Evolutionary conservation across 2,888 invertebrate species (phyloP).

Genomic region (Dicyrtoma fusca): DNA sequence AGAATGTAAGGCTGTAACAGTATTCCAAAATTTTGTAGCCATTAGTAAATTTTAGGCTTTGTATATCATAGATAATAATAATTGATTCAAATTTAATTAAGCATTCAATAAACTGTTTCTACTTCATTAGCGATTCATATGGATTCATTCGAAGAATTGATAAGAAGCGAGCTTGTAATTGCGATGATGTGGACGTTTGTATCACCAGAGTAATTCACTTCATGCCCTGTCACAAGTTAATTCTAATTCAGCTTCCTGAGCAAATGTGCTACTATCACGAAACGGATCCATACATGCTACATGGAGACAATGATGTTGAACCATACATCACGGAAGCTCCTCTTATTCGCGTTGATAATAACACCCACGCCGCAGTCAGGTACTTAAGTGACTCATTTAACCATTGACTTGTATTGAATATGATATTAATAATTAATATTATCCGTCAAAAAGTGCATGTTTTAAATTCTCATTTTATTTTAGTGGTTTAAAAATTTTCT

Average conservation of each 20-base stretch:
- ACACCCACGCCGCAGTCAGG: conserved; percentile 50
- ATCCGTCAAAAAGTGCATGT: too few species aligned
- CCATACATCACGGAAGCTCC: conserved; percentile 30
- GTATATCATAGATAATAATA: background rate
- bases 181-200: conserved; percentile 41
- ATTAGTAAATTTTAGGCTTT: conserved; percentile 6
- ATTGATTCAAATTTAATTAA: too few species aligned
- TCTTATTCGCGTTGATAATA: conserved; percentile 42
- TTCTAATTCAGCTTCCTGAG: conserved; percentile 41
- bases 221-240: conserved; percentile 42
- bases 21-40: background rate
- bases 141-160: conserved; percentile 26
- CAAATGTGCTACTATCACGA: conserved; percentile 43
- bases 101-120: too few species aligned
- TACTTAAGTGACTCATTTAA: background rate
- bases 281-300: conserved; percentile 30
- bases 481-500: background rate
- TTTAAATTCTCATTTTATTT: too few species aligned
- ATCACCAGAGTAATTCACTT: conserved; percentile 41
- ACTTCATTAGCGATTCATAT: too few species aligned
- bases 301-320: conserved; percentile 21
- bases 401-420: background rate
- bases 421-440: background rate
- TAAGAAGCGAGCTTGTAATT: conserved; percentile 44
- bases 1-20: conserved; percentile 9